phyloP scores from a whole-genome alignment of 2,113 vertebrate genomes.

The Zosterops lateralis region DNA sequence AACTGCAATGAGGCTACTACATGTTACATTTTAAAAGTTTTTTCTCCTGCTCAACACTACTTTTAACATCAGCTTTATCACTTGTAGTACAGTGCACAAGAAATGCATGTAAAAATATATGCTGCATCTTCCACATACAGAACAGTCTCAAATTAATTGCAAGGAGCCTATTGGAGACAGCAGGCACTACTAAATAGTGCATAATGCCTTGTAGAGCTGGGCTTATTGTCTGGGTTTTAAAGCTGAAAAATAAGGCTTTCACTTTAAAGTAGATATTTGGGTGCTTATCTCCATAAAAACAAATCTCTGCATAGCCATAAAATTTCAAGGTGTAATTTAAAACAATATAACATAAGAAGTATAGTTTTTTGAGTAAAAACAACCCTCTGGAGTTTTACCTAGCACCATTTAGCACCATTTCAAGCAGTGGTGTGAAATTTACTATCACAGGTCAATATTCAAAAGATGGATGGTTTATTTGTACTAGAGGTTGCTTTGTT shows the following conservation, averaged over 20 bases:
- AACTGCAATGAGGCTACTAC: not conserved
- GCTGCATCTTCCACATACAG: rapidly evolving
- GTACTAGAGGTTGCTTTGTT: not conserved
- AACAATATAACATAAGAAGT: not conserved
- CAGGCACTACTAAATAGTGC: not conserved
- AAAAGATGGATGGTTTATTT: not conserved
- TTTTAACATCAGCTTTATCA: not conserved
- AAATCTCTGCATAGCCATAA: not conserved
- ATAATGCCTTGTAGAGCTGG: not conserved
- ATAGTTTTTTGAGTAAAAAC: not conserved
- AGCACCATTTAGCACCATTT: not conserved
- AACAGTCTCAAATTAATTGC: not conserved
- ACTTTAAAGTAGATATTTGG: not conserved
- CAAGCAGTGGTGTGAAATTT: not conserved
- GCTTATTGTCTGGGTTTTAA: not conserved
- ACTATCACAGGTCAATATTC: not conserved
- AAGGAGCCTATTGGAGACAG: not conserved
- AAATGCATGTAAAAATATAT: not conserved
- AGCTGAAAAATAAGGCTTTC: not conserved
- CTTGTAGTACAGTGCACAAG: not conserved
- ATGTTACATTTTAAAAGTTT: not conserved
- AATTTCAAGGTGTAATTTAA: not conserved
- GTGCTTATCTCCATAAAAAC: not conserved
- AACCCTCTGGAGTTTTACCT: not conserved
- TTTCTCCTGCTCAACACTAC: not conserved